A percentile compares a stretch with the other conserved stretches of the same genome.
Evolutionary conservation across 2,797 vertebrate species (phyloP).

Genomic region (Antrozous pallidus): DNA sequence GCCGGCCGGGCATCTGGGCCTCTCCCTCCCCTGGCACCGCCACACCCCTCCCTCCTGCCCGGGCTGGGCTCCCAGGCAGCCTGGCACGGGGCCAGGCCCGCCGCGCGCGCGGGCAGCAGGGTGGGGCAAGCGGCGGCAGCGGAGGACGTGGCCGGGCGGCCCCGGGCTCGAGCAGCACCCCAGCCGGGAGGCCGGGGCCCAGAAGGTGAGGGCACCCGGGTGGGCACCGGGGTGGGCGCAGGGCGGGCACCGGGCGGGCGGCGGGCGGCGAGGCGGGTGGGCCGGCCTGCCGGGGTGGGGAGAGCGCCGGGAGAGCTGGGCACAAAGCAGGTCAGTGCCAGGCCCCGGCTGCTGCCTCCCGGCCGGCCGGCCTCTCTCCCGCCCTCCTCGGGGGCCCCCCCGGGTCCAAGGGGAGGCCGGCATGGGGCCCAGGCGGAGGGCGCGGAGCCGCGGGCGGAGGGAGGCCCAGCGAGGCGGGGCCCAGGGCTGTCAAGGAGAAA

Average conservation of each 20-base stretch:
- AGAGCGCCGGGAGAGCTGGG: background rate
- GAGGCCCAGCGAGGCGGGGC: slow-evolving; percentile 48
- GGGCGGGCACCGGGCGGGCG: background rate
- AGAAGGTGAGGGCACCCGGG: slow-evolving; percentile 65
- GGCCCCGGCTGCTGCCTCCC: background rate
- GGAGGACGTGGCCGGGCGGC: slow-evolving; percentile 67
- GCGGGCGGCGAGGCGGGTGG: background rate
- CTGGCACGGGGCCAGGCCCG: slow-evolving; percentile 71
- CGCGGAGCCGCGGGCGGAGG: background rate
- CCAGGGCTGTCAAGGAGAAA: slow-evolving; percentile 71
- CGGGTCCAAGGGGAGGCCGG: background rate
- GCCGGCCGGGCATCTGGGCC: slow-evolving; percentile 70
- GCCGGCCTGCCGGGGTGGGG: background rate
- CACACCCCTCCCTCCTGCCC: slow-evolving; percentile 45
- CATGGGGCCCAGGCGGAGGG: background rate
- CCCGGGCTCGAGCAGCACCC: slow-evolving; percentile 65
- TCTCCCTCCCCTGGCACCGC: slow-evolving; percentile 62
- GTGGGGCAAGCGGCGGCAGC: slow-evolving; percentile 67
- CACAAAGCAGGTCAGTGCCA: slow-evolving; percentile 73
- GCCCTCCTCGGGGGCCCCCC: background rate
- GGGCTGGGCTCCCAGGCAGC: slow-evolving; percentile 72
- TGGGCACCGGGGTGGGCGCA: background rate
- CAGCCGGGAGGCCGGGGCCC: slow-evolving; percentile 42
- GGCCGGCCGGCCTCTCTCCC: background rate
- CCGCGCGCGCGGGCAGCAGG: slow-evolving; percentile 65